Evolutionary conservation across 2,113 vertebrate species (phyloP), one percentile per base, ranked within the genome.

Genomic region (Oceanites oceanicus): DNA sequence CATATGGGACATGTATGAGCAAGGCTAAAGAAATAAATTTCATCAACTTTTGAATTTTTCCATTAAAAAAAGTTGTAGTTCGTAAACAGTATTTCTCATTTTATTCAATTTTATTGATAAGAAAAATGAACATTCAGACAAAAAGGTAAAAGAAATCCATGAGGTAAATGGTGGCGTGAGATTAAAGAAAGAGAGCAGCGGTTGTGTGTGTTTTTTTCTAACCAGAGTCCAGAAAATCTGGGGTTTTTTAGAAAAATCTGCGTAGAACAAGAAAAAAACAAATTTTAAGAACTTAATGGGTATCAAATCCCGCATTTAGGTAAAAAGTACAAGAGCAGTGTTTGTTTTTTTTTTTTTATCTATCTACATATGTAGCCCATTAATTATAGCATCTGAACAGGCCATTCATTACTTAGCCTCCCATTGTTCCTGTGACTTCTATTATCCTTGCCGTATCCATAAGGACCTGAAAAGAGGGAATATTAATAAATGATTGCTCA

Each of bases 101-200:
- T 65, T 6, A 88, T 76, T 68, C 17, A 5, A 18, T 44, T 77
- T 93, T 58, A 65, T 22, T 81, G 59, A 19, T 65, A 78, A 90
- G 70, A 87, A 74, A 78, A 94, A 87, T 30, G 36, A 85, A 52
- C 42, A 70, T 74, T 88, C 18, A 66, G 49, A 36, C 15, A 84
- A 53, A 74, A 74, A 53, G 22, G 70, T 55, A 58, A 42, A 89
- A 91, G 32, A 77, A 89, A 93, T 68, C 76, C 26, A 68, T 32
- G 7, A 55, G 11, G 62, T 73, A n/a, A 84, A 76, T 9, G 14
- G 10, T 66, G 32, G n/a, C 0, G 0, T 50, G 26, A 78, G 38
- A 74, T 87, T 40, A 73, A 75, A 85, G 61, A 72, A 65, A 55
- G 17, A 40, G 7, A 49, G 19, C 8, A 44, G 45, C 53, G 73